Percentiles rank a stretch among this genome's conserved stretches.
Conservation (phyloP, 2,113 vertebrate species). For the Columbina picui region DNA sequence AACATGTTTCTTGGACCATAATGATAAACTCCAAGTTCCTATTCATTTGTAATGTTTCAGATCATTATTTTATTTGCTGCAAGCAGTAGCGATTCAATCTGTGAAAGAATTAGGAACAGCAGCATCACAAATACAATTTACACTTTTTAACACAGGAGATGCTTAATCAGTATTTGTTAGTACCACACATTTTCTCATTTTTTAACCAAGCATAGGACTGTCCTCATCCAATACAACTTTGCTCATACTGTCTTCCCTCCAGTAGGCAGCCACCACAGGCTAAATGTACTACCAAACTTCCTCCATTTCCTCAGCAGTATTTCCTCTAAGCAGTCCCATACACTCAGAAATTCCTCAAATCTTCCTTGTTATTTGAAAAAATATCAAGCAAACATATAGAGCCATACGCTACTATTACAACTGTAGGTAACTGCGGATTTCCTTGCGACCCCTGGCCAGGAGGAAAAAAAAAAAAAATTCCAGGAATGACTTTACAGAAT, state of each 20-base stretch:
- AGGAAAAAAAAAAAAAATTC: neutral
- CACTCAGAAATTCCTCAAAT: neutral
- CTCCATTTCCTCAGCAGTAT: neutral
- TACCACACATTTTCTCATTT: neutral
- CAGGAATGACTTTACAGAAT: neutral
- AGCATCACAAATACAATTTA: neutral
- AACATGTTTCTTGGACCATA: neutral
- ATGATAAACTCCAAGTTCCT: conserved; percentile 22
- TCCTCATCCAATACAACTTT: neutral
- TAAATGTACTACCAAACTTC: neutral
- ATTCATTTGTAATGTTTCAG: neutral
- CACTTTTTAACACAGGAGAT: neutral
- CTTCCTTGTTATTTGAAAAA: neutral
- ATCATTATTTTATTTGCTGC: neutral
- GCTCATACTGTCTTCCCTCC: neutral
- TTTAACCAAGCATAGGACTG: neutral
- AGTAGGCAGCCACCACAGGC: neutral
- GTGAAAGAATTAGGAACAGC: neutral
- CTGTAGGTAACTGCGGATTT: neutral
- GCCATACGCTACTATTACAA: neutral
- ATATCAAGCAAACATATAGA: neutral
- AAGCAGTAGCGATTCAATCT: neutral
- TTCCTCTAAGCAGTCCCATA: neutral
- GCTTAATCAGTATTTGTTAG: neutral
- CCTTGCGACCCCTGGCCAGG: neutral